Percentiles rank a stretch among this genome's conserved stretches.
phyloP scores from a whole-genome alignment of 2,888 invertebrate species.

The Trichogramma dendrolimi region DNA sequence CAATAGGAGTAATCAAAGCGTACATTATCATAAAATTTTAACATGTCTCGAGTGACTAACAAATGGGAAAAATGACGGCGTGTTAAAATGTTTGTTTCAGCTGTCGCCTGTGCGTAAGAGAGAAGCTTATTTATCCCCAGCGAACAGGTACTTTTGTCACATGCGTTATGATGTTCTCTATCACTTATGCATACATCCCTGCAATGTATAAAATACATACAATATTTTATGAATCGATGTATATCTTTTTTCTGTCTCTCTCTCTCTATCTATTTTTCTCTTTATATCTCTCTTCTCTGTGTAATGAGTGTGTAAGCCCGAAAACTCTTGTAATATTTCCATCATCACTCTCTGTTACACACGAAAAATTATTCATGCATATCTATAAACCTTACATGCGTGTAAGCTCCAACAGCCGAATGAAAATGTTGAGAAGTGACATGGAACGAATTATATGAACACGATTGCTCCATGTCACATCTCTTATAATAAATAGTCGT shows the following conservation, averaged over 20 bases:
- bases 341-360: constrained; percentile 29
- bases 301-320: not conserved
- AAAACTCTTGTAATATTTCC: too few relatives aligned
- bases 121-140: constrained; percentile 51
- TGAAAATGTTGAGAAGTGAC: too few relatives aligned
- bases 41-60: constrained; percentile 20
- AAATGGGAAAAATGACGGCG: constrained; percentile 28
- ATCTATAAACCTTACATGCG: constrained; percentile 35
- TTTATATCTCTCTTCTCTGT: constrained; percentile 30
- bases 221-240: constrained; percentile 21
- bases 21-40: constrained; percentile 30
- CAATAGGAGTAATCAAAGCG: constrained; percentile 19
- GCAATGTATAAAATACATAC: not conserved
- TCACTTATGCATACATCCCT: constrained; percentile 38
- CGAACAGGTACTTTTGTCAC: constrained; percentile 53
- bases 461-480: too few relatives aligned
- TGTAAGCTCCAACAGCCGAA: too few relatives aligned
- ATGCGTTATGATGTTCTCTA: constrained; percentile 46
- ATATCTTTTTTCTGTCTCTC: constrained; percentile 25
- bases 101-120: constrained; percentile 52
- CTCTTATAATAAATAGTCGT: too few relatives aligned
- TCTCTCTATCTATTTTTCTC: constrained; percentile 30
- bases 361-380: constrained; percentile 33
- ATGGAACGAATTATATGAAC: too few relatives aligned
- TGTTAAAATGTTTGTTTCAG: constrained; percentile 50